phyloP scores from a whole-genome alignment of 2,888 invertebrate genomes.

The Meta bourneti region DNA sequence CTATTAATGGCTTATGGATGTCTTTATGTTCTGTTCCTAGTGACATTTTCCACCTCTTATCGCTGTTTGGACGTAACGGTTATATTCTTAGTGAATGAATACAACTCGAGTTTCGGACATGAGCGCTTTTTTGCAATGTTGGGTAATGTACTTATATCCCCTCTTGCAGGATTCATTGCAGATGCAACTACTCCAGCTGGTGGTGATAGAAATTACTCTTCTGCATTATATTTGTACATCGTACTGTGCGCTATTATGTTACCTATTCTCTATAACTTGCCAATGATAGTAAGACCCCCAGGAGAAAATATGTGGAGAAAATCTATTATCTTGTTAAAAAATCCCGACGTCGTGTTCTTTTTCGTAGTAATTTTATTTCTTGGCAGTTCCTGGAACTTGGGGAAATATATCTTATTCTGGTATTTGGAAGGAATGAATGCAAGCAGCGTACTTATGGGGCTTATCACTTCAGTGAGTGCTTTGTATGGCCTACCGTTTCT shows the following conservation, averaged over 20 bases:
- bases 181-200: slow-evolving; percentile 79
- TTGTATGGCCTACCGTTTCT: slow-evolving; percentile 91
- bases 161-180: slow-evolving; percentile 77
- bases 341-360: slow-evolving; percentile 89
- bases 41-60: slow-evolving; percentile 90
- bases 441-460: slow-evolving; percentile 89
- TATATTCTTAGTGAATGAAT: background rate
- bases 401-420: slow-evolving; percentile 92
- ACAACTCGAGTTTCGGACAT: slow-evolving; percentile 79
- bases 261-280: slow-evolving; percentile 85
- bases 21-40: slow-evolving; percentile 88
- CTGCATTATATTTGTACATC: slow-evolving; percentile 90
- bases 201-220: slow-evolving; percentile 88
- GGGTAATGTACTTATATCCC: slow-evolving; percentile 80
- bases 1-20: slow-evolving; percentile 79
- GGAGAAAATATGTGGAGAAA: slow-evolving; percentile 89
- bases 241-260: slow-evolving; percentile 85
- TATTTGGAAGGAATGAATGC: slow-evolving; percentile 90
- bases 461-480: slow-evolving; percentile 91
- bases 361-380: slow-evolving; percentile 89
- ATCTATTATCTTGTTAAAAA: slow-evolving; percentile 87
- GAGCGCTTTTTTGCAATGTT: slow-evolving; percentile 81
- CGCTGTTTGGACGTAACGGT: slow-evolving; percentile 79
- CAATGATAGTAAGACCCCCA: slow-evolving; percentile 87
- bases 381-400: slow-evolving; percentile 93